Conservation (phyloP, 2,888 invertebrate species). For the Beris morrisii region DNA sequence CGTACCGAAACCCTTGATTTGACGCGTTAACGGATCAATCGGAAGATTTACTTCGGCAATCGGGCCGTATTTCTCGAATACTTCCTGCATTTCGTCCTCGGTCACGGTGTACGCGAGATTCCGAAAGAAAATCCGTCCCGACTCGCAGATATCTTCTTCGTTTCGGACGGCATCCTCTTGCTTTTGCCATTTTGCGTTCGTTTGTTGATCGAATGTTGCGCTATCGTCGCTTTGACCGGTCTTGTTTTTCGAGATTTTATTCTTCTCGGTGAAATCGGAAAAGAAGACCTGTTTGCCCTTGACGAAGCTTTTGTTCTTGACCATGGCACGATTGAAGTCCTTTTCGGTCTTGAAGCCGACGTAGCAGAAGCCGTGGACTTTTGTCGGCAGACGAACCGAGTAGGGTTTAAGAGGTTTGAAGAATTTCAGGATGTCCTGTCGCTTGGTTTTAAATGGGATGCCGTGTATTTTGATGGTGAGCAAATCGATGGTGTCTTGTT, state of each 20-base stretch:
- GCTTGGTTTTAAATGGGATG: slow-evolving; percentile 76
- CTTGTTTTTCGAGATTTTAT: slow-evolving; percentile 50
- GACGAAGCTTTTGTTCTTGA: slow-evolving; percentile 83
- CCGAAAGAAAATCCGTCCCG: slow-evolving; percentile 89
- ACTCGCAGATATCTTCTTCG: slow-evolving; percentile 82
- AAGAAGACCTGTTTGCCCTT: slow-evolving; percentile 68
- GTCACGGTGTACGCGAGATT: slow-evolving; percentile 86
- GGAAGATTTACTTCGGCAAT: slow-evolving; percentile 87
- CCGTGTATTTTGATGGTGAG: slow-evolving; percentile 75
- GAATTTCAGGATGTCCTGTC: slow-evolving; percentile 82
- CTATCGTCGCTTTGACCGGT: slow-evolving; percentile 40
- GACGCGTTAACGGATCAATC: slow-evolving; percentile 77
- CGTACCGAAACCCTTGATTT: slow-evolving; percentile 87
- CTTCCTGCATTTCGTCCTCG: slow-evolving; percentile 78
- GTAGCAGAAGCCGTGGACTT: slow-evolving; percentile 82
- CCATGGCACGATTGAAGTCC: slow-evolving; percentile 75
- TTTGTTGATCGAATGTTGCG: slow-evolving; percentile 37
- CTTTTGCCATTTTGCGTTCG: slow-evolving; percentile 62
- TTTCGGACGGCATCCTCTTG: slow-evolving; percentile 66
- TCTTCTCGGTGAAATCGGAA: slow-evolving; percentile 58
- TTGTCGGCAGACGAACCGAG: slow-evolving; percentile 77
- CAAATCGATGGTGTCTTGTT: slow-evolving; percentile 55
- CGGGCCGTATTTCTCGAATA: slow-evolving; percentile 86
- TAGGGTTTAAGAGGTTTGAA: slow-evolving; percentile 78
- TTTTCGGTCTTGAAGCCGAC: slow-evolving; percentile 86